These are phyloP conservation scores for Aleiodes testaceus DNA, from an alignment of 2,888 invertebrate species.

Conservation along the genomic window DNA sequence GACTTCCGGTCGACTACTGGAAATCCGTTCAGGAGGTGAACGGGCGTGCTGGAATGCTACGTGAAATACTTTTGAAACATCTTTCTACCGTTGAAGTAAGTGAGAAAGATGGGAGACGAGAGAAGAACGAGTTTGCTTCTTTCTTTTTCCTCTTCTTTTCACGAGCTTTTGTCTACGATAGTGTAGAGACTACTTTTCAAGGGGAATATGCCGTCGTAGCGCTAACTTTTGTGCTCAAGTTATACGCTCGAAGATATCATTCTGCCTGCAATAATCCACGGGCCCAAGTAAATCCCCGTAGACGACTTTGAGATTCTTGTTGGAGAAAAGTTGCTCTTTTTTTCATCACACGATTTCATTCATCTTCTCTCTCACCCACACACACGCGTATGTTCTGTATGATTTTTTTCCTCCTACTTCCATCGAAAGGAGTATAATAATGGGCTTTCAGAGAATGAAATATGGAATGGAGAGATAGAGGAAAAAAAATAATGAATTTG, in stretches of 20 bases:
- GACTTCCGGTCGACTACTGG: constrained; percentile 48
- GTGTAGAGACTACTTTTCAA: constrained; percentile 48
- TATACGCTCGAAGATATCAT: constrained; percentile 39
- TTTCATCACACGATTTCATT: neutral
- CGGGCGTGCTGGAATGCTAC: constrained; percentile 35
- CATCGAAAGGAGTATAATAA: neutral
- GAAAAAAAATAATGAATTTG: constrained; percentile 47
- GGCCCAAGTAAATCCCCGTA: constrained; percentile 7
- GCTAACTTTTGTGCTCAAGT: constrained; percentile 21
- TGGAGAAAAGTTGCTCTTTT: neutral
- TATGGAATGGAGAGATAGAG: neutral
- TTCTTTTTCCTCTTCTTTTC: constrained; percentile 26
- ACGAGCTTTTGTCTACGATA: constrained; percentile 40
- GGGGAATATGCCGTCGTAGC: constrained; percentile 51
- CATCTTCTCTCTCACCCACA: no score
- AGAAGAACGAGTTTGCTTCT: constrained; percentile 7
- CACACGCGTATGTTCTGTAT: neutral
- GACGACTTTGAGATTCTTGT: neutral
- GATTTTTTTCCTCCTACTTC: neutral
- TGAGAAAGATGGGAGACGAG: neutral
- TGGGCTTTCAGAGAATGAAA: neutral
- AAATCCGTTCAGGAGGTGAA: constrained; percentile 43
- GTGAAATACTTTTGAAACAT: constrained; percentile 53
- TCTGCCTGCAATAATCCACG: constrained; percentile 35
- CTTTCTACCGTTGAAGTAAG: constrained; percentile 41